Conservation (phyloP, 2,888 invertebrate genomes). For the Trissolcus brochymenae region DNA sequence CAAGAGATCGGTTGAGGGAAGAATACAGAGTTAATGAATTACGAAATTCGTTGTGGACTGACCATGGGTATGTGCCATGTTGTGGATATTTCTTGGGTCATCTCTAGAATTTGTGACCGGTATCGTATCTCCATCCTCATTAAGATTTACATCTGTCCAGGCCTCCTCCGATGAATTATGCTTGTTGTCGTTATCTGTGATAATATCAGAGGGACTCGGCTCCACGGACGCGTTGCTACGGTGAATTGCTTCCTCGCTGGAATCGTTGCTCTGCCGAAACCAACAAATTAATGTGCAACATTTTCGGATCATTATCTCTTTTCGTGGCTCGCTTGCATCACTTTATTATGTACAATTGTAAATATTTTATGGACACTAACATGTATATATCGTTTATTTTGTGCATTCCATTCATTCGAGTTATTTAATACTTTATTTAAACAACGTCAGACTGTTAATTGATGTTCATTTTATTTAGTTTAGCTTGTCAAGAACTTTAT, state of each 20-base stretch:
- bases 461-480: too few relatives aligned
- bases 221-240: slow-evolving; percentile 73
- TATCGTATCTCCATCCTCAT: slow-evolving; percentile 84
- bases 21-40: slow-evolving; percentile 22
- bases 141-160: slow-evolving; percentile 95
- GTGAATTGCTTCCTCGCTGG: slow-evolving; percentile 83
- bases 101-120: slow-evolving; percentile 76
- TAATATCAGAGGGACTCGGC: slow-evolving; percentile 74
- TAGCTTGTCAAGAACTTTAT: too few relatives aligned
- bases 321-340: slow-evolving; percentile 5
- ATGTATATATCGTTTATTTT: slow-evolving; percentile 25
- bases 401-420: background rate
- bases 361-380: slow-evolving; percentile 51
- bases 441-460: too few relatives aligned
- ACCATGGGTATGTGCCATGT: slow-evolving; percentile 78
- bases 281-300: slow-evolving; percentile 32
- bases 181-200: slow-evolving; percentile 75
- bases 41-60: slow-evolving; percentile 42
- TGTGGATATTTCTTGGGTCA: slow-evolving; percentile 80
- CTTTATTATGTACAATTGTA: slow-evolving; percentile 38
- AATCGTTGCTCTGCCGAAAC: slow-evolving; percentile 86
- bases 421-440: background rate
- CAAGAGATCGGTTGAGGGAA: slow-evolving; percentile 18
- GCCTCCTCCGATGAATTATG: slow-evolving; percentile 83
- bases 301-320: slow-evolving; percentile 11